These are phyloP conservation scores for Hypomecis atomaria DNA, from an alignment of 2,888 invertebrate species.

Conservation along the genomic window DNA sequence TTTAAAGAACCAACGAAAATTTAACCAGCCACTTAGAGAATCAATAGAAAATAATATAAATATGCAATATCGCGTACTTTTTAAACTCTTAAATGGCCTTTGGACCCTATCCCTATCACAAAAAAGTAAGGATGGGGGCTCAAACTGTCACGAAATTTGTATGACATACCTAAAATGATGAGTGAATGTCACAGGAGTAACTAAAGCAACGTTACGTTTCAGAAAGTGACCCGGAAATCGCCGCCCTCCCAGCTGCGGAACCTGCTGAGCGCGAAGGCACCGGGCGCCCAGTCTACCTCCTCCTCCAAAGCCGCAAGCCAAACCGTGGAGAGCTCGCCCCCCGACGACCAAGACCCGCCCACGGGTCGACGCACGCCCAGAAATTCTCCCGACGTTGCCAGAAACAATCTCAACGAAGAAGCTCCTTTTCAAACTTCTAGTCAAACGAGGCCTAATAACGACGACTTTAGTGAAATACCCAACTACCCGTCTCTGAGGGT, in stretches of 20 bases:
- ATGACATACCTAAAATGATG: too few species aligned
- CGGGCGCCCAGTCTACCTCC: slow-evolving; percentile 75
- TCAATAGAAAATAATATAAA: too few species aligned
- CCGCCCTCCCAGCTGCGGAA: slow-evolving; percentile 84
- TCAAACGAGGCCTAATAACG: slow-evolving; percentile 84
- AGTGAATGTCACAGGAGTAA: neutral
- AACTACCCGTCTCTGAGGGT: slow-evolving; percentile 80
- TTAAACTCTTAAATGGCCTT: too few species aligned
- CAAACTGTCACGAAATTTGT: too few species aligned
- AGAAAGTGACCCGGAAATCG: slow-evolving; percentile 82
- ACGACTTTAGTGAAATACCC: slow-evolving; percentile 81
- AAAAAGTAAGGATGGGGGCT: too few species aligned
- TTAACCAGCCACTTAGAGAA: too few species aligned
- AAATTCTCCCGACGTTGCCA: slow-evolving; percentile 84
- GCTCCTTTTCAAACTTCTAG: slow-evolving; percentile 83
- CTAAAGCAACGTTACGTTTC: slow-evolving; percentile 48
- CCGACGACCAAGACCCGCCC: slow-evolving; percentile 77
- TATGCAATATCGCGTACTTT: too few species aligned
- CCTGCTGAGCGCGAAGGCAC: slow-evolving; percentile 83
- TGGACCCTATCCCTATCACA: too few species aligned
- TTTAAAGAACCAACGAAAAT: too few species aligned
- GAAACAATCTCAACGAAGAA: slow-evolving; percentile 84
- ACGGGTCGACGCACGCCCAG: slow-evolving; percentile 76
- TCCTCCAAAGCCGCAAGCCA: slow-evolving; percentile 85
- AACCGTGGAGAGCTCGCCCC: slow-evolving; percentile 78